Evolutionary conservation across 2,888 invertebrate genomes (phyloP).

Genomic region (Standfussiana lucernea): DNA sequence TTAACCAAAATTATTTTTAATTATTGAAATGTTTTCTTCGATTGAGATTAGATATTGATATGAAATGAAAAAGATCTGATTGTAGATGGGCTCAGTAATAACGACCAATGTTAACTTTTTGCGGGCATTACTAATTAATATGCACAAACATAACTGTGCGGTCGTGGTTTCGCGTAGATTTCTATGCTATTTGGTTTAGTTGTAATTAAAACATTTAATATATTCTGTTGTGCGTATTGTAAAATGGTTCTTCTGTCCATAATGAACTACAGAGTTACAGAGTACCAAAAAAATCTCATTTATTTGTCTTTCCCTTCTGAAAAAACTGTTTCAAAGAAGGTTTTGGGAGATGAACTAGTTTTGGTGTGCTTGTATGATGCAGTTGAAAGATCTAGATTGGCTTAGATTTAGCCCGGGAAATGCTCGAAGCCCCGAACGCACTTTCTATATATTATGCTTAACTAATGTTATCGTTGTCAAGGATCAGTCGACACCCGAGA

Average conservation of each 20-base stretch:
- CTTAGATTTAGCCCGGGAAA: not conserved
- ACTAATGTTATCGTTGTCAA: slow-evolving; percentile 40
- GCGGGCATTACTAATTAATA: slow-evolving; percentile 69
- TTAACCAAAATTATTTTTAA: slow-evolving; percentile 41
- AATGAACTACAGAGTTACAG: not conserved
- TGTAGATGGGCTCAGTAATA: slow-evolving; percentile 58
- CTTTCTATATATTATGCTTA: slow-evolving; percentile 46
- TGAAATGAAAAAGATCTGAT: slow-evolving; percentile 63
- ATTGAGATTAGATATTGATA: slow-evolving; percentile 64
- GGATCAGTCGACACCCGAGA: not conserved
- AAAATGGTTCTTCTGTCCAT: not conserved
- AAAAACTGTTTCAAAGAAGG: slow-evolving; percentile 5
- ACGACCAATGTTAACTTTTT: slow-evolving; percentile 67
- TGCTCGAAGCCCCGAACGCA: slow-evolving; percentile 28
- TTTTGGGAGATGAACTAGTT: slow-evolving; percentile 3
- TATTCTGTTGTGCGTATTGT: slow-evolving; percentile 4
- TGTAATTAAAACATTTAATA: slow-evolving; percentile 6
- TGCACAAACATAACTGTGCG: slow-evolving; percentile 65
- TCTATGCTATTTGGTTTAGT: not conserved
- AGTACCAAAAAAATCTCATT: not conserved
- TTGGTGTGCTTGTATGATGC: not conserved
- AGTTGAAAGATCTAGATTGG: slow-evolving; percentile 4
- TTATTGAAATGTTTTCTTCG: slow-evolving; percentile 23
- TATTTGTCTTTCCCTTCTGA: not conserved
- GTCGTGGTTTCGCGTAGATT: slow-evolving; percentile 38